These are phyloP conservation scores for Drosophila azteca DNA, from an alignment of 1,140 invertebrate genomes.

Conservation along the genomic window DNA sequence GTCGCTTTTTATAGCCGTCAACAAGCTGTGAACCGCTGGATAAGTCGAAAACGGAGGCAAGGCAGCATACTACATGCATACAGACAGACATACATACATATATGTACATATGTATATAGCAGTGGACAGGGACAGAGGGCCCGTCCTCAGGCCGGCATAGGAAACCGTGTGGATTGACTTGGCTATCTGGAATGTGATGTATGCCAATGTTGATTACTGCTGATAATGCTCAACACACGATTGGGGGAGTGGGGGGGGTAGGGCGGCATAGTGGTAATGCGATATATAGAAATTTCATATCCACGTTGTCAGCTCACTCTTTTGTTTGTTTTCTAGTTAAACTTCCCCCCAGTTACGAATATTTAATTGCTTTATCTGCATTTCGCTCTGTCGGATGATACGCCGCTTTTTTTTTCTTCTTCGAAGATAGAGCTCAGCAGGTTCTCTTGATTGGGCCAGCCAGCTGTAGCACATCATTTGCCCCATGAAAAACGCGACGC, in stretches of 20 bases:
- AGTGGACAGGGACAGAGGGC: slow-evolving; percentile 33
- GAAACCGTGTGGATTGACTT: slow-evolving; percentile 2
- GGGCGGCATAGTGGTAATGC: neutral
- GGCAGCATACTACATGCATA: neutral
- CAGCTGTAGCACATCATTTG: slow-evolving; percentile 24
- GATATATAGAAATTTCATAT: slow-evolving; percentile 2
- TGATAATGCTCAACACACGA: slow-evolving; percentile 15
- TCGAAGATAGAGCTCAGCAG: slow-evolving; percentile 21
- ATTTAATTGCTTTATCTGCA: slow-evolving; percentile 42
- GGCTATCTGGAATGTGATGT: slow-evolving; percentile 18
- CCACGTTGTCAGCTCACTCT: slow-evolving; percentile 1
- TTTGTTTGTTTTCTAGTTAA: slow-evolving; percentile 19
- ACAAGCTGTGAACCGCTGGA: slow-evolving; percentile 20
- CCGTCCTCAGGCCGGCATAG: slow-evolving; percentile 16
- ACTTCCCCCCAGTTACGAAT: slow-evolving; percentile 5
- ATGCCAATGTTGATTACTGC: slow-evolving; percentile 33
- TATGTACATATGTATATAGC: neutral
- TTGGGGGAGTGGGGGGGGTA: neutral
- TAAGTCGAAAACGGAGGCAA: slow-evolving; percentile 14
- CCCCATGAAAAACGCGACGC: slow-evolving; percentile 11
- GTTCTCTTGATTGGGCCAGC: slow-evolving; percentile 25
- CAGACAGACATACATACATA: no score
- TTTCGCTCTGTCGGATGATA: slow-evolving; percentile 30
- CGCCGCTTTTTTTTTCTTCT: neutral
- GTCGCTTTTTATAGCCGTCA: slow-evolving; percentile 28